Base-by-base conservation (phyloP, 2,888 invertebrate species). In the Chironomus tentans region DNA sequence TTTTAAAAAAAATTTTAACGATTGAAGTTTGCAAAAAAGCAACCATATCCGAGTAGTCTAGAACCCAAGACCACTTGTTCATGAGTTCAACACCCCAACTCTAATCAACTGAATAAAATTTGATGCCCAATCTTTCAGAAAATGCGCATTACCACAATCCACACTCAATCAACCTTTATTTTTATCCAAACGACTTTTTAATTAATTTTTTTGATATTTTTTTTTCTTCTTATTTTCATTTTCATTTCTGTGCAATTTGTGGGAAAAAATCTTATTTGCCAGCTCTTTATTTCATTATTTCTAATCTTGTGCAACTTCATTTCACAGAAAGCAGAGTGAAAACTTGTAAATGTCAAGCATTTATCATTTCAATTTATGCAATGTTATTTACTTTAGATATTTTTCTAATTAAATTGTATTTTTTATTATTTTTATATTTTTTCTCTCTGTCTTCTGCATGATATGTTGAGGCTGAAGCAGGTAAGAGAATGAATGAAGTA, bases 331-430 rank as follows among this genome's bases (percentile, higher is more conserved):
- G 18, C 15, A 56, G 56, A 56, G 56, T 56, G 56, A 56, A 56
- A 56, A 65, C 65, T 65, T 65, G 65, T 65, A 65, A 65, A 65
- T 65, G 65, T 65, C 65, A 65, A 24, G 65, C 22, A 65, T 65
- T 65, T 65, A 65, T 65, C 65, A 65, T 65, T 65, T 65, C 65
- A 65, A 65, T 65, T 65, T 65, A 65, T 65, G 65, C 65, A 65
- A 65, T 65, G 21, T 65, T 24, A 65, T 24, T 24, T 24, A 38
- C 21, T 24, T 22, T 24, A 38, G 38, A 38, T 24, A 65, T 21
- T 65, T 65, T 65, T 65, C 65, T 65, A 65, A 65, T 65, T 65
- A 65, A 65, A 65, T 65, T 65, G 65, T 56, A 15, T 50, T n/a
- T 50, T 18, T 56, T 18, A n/a, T n/a, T 56, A 18, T 56, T 4